These are phyloP conservation scores for Haliclystus octoradiatus DNA, from an alignment of 30 jellyfish, hydroid and myxozoan species.

Conservation along the genomic window DNA sequence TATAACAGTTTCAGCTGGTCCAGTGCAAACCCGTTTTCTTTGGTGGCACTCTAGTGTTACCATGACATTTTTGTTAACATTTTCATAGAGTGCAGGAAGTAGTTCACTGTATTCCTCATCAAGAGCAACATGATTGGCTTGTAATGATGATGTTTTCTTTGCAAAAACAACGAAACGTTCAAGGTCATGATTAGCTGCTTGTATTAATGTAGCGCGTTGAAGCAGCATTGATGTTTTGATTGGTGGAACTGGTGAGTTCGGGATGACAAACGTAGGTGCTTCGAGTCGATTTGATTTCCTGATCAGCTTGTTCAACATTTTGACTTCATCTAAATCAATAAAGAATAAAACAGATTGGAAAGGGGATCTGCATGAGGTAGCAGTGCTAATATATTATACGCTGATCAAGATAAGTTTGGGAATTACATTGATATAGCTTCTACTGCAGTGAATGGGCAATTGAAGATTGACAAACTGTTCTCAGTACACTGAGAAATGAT, in stretches of 20 bases:
- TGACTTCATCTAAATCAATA: slow-evolving; percentile 59
- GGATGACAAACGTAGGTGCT: slow-evolving; percentile 16
- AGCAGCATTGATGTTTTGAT: slow-evolving; percentile 47
- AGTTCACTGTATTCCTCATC: slow-evolving; percentile 59
- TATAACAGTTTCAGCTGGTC: slow-evolving; percentile 45
- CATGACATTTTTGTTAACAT: slow-evolving; percentile 12
- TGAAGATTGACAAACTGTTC: no score
- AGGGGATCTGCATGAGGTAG: no score
- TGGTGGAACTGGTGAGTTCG: slow-evolving; percentile 54
- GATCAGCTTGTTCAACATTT: slow-evolving; percentile 30
- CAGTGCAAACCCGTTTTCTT: slow-evolving; percentile 37
- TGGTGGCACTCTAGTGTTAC: slow-evolving; percentile 33
- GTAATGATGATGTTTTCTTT: slow-evolving; percentile 22
- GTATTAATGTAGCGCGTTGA: slow-evolving; percentile 57
- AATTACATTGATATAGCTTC: no score
- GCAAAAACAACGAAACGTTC: slow-evolving; percentile 48
- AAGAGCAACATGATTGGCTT: slow-evolving; percentile 53
- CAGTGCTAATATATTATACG: no score
- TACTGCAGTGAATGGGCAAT: no score
- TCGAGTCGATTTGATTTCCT: slow-evolving; percentile 40
- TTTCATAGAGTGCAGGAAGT: slow-evolving; percentile 48
- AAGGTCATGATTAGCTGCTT: slow-evolving; percentile 43
- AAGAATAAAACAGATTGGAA: no score
- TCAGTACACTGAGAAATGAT: no score
- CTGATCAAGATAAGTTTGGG: no score